Conservation (phyloP, 2,797 vertebrate genomes). For the Neosilurus hyrtlii region DNA sequence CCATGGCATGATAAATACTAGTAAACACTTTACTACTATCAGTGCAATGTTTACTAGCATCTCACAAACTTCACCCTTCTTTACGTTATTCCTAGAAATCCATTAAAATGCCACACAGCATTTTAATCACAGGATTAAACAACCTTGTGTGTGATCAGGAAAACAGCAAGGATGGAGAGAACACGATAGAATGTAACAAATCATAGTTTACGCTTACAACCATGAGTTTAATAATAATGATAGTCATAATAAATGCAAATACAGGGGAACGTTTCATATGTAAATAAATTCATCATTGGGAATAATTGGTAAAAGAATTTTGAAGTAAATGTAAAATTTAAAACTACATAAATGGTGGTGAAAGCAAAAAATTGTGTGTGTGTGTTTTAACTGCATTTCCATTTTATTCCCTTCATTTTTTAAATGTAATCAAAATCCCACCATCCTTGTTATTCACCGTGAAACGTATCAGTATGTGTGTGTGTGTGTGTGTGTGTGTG, state of each 20-base stretch:
- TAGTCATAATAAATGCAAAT: background rate
- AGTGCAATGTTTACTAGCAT: conserved; percentile 5
- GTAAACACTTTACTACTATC: conserved; percentile 6
- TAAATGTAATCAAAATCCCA: background rate
- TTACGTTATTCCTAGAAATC: background rate
- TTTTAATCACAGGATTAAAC: background rate
- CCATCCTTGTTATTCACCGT: conserved; percentile 51
- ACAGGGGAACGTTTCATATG: too few species aligned
- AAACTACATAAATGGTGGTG: background rate
- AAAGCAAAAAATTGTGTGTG: too few species aligned
- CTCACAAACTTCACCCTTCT: background rate
- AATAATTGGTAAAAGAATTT: background rate
- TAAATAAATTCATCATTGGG: background rate
- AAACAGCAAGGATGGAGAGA: conserved; percentile 46
- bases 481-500: conserved; percentile 7
- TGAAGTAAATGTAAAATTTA: background rate
- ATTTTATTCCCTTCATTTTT: background rate
- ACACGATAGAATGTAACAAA: background rate
- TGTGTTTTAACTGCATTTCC: background rate
- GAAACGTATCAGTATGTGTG: conserved; percentile 6
- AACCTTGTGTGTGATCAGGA: background rate
- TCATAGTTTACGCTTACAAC: background rate
- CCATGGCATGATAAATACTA: background rate
- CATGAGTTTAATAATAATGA: too few species aligned
- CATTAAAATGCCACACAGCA: background rate